Base-by-base conservation (phyloP, 2,113 vertebrate species). In the Megalops atlanticus region DNA sequence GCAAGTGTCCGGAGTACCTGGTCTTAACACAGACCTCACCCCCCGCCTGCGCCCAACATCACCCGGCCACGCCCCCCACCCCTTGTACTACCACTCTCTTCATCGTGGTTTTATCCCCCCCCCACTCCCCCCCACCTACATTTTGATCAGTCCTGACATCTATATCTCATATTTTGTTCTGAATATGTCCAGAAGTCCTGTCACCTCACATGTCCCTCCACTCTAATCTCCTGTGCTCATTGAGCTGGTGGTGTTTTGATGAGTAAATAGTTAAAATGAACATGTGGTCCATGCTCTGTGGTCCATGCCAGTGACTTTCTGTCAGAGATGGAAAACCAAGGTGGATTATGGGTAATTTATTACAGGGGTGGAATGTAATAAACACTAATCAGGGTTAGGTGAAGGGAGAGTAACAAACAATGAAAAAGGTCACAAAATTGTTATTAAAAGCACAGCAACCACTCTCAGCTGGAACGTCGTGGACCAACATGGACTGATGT, bases 1-100 rank as follows among this genome's bases (percentile, higher is more conserved):
- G 98, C 94, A 89, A 74, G 73, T 86, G 88, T 90, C 43, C 73
- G 77, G 79, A 78, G 88, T 84, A 85, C 85, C 83, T 91, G 90
- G 38, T 90, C 89, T 91, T 87, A n/a, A 84, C 80, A 33, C 90
- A 88, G 90, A 89, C 38, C 2, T 84, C 82, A 36, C 43, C 36
- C 70, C 33, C 40, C 84, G 18, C 16, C 84, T 64, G 40, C 70
- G 15, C 78, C 47, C 71, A 31, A 64, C 54, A 64, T 64, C 54
- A 64, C 54, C 54, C 12, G 54, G 54, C 54, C 54, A 64, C 54
- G 54, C 54, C n/a, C 54, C 31, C 54, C n/a, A 10, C 58, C 38
- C 40, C 77, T 71, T 64, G n/a, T n/a, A 47, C 64, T 74, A 82
- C 72, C 70, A 49, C 78, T 80, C 33, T 80, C 18, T 68, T 21